Percentiles rank a stretch among this genome's conserved stretches.
These are phyloP conservation scores for Naja naja DNA, from an alignment of 2,113 vertebrate species.

Conservation along the genomic window DNA sequence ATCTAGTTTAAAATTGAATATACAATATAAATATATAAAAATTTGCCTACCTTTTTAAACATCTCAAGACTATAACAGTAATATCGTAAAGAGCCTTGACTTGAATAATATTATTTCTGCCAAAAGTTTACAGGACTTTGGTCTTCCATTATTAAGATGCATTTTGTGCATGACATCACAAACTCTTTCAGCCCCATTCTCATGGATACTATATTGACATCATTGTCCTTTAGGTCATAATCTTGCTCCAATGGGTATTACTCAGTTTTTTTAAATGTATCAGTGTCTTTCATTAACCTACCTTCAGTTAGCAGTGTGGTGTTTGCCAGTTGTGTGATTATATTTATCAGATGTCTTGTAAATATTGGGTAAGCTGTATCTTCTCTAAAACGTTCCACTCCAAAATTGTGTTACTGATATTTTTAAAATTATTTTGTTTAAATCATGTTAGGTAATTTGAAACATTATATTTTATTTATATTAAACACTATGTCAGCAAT, in stretches of 20 bases:
- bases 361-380: constrained; percentile 47
- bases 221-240: constrained; percentile 27
- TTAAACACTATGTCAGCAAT: background rate
- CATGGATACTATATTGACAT: constrained; percentile 7
- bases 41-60: background rate
- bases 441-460: constrained; percentile 9
- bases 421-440: background rate
- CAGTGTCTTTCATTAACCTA: constrained; percentile 43
- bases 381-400: constrained; percentile 25
- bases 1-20: background rate
- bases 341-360: constrained; percentile 44
- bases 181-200: background rate
- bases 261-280: constrained; percentile 16
- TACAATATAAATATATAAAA: background rate
- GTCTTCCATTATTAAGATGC: background rate
- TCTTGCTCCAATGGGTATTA: constrained; percentile 7
- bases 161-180: constrained; percentile 8
- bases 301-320: constrained; percentile 20
- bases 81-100: background rate
- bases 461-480: constrained; percentile 22
- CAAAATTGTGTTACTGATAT: background rate
- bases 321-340: constrained; percentile 21
- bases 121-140: background rate
- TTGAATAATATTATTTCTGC: background rate
- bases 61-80: background rate